A percentile compares a stretch with the other conserved stretches of the same genome.
Evolutionary conservation across 2,797 vertebrate genomes (phyloP).

Genomic region (Xenops minutus): DNA sequence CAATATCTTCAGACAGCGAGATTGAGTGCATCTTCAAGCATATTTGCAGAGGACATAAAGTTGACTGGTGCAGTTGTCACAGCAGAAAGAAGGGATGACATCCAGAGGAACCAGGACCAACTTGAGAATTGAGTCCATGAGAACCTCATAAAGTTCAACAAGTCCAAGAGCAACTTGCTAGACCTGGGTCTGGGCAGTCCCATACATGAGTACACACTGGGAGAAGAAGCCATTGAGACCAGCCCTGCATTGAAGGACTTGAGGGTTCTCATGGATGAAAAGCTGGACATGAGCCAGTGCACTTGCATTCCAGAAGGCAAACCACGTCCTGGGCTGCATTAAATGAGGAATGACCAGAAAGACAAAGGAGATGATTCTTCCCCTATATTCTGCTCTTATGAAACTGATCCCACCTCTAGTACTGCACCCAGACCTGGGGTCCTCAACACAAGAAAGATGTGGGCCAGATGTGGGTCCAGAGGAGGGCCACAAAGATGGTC

Average conservation of each 20-base stretch:
- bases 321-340: neutral
- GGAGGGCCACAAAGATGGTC: neutral
- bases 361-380: neutral
- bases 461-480: neutral
- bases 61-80: neutral
- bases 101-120: neutral
- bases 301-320: neutral
- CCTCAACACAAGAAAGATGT: neutral
- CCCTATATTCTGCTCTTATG: rapidly evolving
- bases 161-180: neutral
- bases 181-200: neutral
- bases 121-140: neutral
- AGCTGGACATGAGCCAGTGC: neutral
- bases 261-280: neutral
- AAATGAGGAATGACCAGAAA: neutral
- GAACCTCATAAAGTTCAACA: neutral
- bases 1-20: neutral
- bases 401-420: neutral
- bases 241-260: neutral
- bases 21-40: neutral
- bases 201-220: neutral
- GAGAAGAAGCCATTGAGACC: neutral
- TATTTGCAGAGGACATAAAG: neutral
- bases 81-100: neutral
- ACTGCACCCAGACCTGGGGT: neutral